Conservation (phyloP, 2,797 vertebrate species). For the Gallinago stenura region DNA sequence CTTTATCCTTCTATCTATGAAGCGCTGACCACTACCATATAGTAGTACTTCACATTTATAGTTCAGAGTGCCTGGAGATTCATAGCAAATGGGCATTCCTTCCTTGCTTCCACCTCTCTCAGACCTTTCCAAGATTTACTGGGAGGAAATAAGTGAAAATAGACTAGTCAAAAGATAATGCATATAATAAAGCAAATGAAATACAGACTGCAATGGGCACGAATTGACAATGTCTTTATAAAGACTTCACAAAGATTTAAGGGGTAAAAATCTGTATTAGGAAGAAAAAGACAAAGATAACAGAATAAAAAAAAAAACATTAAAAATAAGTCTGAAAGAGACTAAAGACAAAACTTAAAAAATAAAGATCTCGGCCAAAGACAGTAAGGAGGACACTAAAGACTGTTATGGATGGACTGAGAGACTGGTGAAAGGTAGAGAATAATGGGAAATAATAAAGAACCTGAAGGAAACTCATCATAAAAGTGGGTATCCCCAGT, state of each 20-base stretch:
- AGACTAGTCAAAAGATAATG: neutral
- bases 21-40: neutral
- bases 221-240: neutral
- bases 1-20: neutral
- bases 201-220: neutral
- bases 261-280: neutral
- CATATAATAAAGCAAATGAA: neutral
- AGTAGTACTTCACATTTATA: neutral
- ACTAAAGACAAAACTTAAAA: neutral
- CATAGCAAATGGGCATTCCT: neutral
- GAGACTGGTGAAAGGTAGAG: neutral
- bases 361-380: neutral
- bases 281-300: neutral
- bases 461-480: neutral
- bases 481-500: neutral
- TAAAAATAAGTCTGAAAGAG: neutral
- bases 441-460: neutral
- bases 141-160: neutral
- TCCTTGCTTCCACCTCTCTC: neutral
- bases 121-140: neutral
- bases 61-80: neutral
- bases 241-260: neutral
- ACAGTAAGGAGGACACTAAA: neutral
- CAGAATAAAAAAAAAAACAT: neutral
- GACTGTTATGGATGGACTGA: neutral